Evolutionary conservation across 2,888 invertebrate genomes (phyloP), one percentile per base, ranked within the genome.

Genomic region (Caenorhabditis japonica): DNA sequence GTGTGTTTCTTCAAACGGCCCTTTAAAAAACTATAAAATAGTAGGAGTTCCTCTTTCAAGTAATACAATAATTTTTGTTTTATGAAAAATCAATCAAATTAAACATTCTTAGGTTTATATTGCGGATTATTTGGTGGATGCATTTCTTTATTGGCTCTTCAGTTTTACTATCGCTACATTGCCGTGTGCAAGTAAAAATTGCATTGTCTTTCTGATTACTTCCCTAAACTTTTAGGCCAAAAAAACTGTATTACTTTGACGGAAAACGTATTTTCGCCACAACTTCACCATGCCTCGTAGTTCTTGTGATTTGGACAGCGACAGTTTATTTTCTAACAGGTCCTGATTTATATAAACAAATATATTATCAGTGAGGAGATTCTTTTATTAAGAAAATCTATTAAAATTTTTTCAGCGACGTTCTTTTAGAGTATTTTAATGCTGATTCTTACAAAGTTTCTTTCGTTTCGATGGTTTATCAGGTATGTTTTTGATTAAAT

Each of bases 101-200:
- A n/a, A n/a, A 7, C 7, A 30, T 30, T 43, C 51, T 44, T 15
- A 46, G 52, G 59, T 3, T 2, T 59, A 8, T 68, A 68, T 36
- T 68, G 68, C 19, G 58, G 59, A 4, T 59, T 33, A 12, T 68
- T 68, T 46, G 68, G 59, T 30, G 33, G 46, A 38, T 59, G 59
- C 38, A 53, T 68, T 38, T 52, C 58, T 0, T 19, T 68, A 10
- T 27, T 68, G 0, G 51, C 68, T 0, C 46, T 59, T 12, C 68
- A 68, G 0, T 68, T 68, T n/a, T 58, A 23, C n/a, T 68, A 68
- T 27, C 19, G 68, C 46, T 68, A 68, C 41, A 53, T 59, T 38
- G 51, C 58, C 0, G 59, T 68, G 21, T 68, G 68, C 52, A 59
- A 47, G 58, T 66, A 8, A 4, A 13, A 15, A 15, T 21, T 46